phyloP scores from a whole-genome alignment of 2,888 invertebrate genomes.

The Callimorpha dominula region DNA sequence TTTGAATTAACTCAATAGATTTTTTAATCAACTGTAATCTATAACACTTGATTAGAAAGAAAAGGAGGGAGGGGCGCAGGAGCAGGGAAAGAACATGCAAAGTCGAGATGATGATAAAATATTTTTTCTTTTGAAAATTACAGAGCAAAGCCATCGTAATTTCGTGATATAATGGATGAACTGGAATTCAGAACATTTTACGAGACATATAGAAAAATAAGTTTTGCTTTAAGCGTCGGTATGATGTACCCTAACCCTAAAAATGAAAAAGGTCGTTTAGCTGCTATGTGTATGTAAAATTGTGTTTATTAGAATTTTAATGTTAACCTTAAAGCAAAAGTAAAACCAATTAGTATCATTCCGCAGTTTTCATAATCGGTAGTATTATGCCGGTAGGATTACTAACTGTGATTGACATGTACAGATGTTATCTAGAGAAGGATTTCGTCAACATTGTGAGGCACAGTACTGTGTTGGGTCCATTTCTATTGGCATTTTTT shows the following conservation, averaged over 20 bases:
- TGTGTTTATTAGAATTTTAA: neutral
- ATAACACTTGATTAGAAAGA: too few species aligned
- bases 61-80: too few species aligned
- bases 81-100: too few species aligned
- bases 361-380: slow-evolving; percentile 46
- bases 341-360: neutral
- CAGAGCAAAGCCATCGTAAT: neutral
- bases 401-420: slow-evolving; percentile 58
- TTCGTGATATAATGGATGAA: slow-evolving; percentile 22
- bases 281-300: slow-evolving; percentile 57
- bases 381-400: slow-evolving; percentile 40
- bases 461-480: slow-evolving; percentile 70
- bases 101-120: too few species aligned
- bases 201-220: slow-evolving; percentile 61
- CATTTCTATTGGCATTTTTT: slow-evolving; percentile 62
- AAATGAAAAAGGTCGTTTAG: slow-evolving; percentile 48
- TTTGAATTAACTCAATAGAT: too few species aligned
- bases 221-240: slow-evolving; percentile 58
- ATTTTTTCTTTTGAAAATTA: neutral
- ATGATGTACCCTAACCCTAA: slow-evolving; percentile 66
- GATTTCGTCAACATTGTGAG: slow-evolving; percentile 70
- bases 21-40: too few species aligned
- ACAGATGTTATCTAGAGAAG: slow-evolving; percentile 44
- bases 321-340: neutral
- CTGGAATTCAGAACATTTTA: slow-evolving; percentile 61